Base-by-base conservation (phyloP, 2,888 invertebrate species). In the Caprella mutica region DNA sequence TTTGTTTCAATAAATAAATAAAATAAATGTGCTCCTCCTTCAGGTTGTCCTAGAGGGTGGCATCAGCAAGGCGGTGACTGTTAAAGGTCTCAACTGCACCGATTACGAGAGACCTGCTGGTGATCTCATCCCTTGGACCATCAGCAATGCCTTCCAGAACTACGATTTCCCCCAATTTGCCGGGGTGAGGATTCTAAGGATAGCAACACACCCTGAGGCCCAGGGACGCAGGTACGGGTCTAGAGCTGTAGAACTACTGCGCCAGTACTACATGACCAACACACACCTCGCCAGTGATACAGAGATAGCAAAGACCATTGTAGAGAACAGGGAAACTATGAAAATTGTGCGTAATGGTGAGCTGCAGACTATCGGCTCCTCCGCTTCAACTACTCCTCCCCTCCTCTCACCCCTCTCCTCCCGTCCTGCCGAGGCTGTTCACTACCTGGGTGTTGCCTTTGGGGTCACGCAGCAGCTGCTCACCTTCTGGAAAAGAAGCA, bases 151-250 rank as follows among this genome's bases (percentile, higher is more conserved):
- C 73, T 94, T 85, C 74, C 88, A 91, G 54, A 96, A 98, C 72
- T 80, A 82, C 61, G 86, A 94, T 72, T 99, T 98, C 73, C 91
- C 94, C 0, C 81, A 84, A 56, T 76, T 98, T 50, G 77, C 78
- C 44, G 98, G 98, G 0, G 91, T 89, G 1, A 79, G 98, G 63
- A 79, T 99, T 62, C 91, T 99, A 0, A 79, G 98, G 65, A 93
- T 98, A 66, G 98, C 98, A 5, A 96, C 97, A 0, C 96, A 99
- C 78, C 97, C 98, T 0, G 91, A 93, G 66, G 96, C 94, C 72
- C 93, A 94, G 73, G 78, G 85, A 69, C 96, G 96, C 94, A 97
- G 97, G 0, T 99, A 98, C 73, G 98, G 98, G 4, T 82, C 82
- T 59, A 79, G 87, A 56, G 93, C 97, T 0, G 70, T 99, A 5